Conservation (phyloP, 2,113 vertebrate species). For the Microcebus murinus region DNA sequence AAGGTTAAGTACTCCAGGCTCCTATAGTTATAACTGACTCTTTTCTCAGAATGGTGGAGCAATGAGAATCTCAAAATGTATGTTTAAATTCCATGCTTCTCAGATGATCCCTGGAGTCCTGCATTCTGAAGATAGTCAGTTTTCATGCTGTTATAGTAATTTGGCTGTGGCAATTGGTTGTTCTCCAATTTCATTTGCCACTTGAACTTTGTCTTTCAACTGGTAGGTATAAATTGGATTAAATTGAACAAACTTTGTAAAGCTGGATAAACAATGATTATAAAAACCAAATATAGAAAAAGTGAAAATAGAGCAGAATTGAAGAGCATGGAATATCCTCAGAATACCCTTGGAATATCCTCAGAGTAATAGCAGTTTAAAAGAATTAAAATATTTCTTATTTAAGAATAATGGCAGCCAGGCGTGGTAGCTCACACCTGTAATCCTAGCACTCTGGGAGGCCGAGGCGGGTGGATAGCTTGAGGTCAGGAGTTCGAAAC, state of each 20-base stretch:
- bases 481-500: too few species aligned
- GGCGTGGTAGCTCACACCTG: too few species aligned
- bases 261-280: background rate
- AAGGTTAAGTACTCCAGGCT: background rate
- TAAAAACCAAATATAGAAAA: constrained; percentile 20
- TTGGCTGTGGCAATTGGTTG: background rate
- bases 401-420: background rate
- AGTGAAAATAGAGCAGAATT: constrained; percentile 39
- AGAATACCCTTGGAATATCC: background rate
- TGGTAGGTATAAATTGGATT: constrained; percentile 19
- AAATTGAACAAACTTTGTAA: constrained; percentile 14
- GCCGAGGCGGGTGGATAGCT: too few species aligned
- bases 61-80: background rate
- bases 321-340: background rate
- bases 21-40: background rate
- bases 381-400: constrained; percentile 26
- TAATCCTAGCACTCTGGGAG: too few species aligned
- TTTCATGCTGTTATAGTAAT: background rate
- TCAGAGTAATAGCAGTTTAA: constrained; percentile 6
- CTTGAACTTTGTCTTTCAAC: constrained; percentile 12
- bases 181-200: background rate
- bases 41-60: background rate
- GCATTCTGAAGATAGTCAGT: background rate
- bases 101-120: background rate
- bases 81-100: background rate